Evolutionary conservation across 2,888 invertebrate species (phyloP).

Genomic region (Pheosia gnoma): DNA sequence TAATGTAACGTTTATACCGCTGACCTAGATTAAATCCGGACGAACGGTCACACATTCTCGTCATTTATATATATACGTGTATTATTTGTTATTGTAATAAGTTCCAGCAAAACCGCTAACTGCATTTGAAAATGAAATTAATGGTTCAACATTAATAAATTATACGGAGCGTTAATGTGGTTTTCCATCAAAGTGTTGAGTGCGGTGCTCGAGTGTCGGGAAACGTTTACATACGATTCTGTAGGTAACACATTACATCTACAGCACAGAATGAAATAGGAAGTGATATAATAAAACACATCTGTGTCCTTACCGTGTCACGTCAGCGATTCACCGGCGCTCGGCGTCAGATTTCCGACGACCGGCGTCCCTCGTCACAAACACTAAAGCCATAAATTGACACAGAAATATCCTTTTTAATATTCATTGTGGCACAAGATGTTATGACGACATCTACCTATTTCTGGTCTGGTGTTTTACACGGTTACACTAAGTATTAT

Average conservation of each 20-base stretch:
- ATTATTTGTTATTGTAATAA: constrained; percentile 57
- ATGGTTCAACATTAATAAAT: constrained; percentile 58
- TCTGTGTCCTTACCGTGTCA: constrained; percentile 50
- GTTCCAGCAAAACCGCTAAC: constrained; percentile 55
- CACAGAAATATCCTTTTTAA: constrained; percentile 28
- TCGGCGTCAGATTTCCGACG: constrained; percentile 15
- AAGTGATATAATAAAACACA: constrained; percentile 65
- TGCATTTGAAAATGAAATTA: constrained; percentile 65
- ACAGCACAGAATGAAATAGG: constrained; percentile 34
- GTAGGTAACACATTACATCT: constrained; percentile 43
- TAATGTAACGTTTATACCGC: constrained; percentile 12
- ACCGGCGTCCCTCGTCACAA: constrained; percentile 15
- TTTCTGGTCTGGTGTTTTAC: constrained; percentile 20
- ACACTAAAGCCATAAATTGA: constrained; percentile 24
- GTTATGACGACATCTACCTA: constrained; percentile 18
- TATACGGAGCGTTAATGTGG: constrained; percentile 50
- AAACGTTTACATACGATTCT: constrained; percentile 21
- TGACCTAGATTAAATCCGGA: constrained; percentile 13
- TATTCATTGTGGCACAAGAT: constrained; percentile 27
- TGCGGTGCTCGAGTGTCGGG: constrained; percentile 34
- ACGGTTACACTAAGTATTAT: constrained; percentile 20
- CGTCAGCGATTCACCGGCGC: constrained; percentile 37
- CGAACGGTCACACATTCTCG: constrained; percentile 8
- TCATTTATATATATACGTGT: constrained; percentile 14
- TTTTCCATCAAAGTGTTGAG: constrained; percentile 51